These are phyloP conservation scores for Gadus macrocephalus DNA, from an alignment of 2,113 vertebrate genomes.

Conservation along the genomic window DNA sequence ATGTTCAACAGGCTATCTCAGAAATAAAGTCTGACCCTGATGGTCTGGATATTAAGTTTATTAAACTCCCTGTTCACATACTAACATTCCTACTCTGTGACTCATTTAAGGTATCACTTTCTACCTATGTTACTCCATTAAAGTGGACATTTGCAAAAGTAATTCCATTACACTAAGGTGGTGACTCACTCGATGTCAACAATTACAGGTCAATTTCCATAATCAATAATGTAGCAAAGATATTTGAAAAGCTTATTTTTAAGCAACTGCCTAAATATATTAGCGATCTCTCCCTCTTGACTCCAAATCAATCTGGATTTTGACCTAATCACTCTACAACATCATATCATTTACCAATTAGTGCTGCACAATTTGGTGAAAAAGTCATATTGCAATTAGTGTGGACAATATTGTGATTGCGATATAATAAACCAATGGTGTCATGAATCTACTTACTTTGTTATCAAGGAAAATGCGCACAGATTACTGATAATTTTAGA, in stretches of 20 bases:
- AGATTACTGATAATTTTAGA: too few relatives aligned
- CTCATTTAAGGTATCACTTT: neutral
- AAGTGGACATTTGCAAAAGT: neutral
- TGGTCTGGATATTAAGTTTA: neutral
- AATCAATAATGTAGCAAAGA: neutral
- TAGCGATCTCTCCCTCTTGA: neutral
- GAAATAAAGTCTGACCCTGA: conserved; percentile 3
- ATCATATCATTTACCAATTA: too few relatives aligned
- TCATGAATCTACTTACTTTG: too few relatives aligned
- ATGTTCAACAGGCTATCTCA: neutral
- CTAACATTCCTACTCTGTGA: neutral
- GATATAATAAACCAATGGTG: too few relatives aligned
- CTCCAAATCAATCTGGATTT: neutral
- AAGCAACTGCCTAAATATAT: neutral
- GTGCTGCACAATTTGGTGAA: too few relatives aligned
- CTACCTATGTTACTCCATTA: neutral
- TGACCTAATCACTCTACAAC: too few relatives aligned
- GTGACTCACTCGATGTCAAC: neutral
- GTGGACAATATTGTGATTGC: too few relatives aligned
- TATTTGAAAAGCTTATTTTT: neutral
- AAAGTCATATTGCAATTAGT: too few relatives aligned
- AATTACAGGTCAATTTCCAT: neutral
- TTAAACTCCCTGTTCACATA: neutral
- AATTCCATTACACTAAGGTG: neutral
- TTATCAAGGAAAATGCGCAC: too few relatives aligned